A percentile compares a stretch with the other conserved stretches of the same genome.
phyloP scores from a whole-genome alignment of 1,140 invertebrate species.

The Drosophila nikananu region DNA sequence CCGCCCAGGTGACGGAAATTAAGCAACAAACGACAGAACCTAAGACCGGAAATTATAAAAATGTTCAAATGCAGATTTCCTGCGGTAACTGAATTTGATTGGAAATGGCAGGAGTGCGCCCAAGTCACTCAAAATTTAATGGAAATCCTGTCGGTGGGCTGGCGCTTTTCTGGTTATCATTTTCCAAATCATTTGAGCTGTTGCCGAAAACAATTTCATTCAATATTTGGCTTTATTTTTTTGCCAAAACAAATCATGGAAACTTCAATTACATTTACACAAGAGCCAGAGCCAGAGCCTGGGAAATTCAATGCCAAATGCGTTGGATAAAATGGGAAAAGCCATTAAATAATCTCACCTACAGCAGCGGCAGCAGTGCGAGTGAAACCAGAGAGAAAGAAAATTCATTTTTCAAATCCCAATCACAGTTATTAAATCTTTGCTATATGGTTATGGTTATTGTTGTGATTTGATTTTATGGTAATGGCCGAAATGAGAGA shows the following conservation, averaged over 20 bases:
- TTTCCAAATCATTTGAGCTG: conserved; percentile 47
- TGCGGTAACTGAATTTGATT: conserved; percentile 39
- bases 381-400: conserved; percentile 68
- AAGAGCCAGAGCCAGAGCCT: conserved; percentile 12
- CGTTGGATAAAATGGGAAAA: conserved; percentile 47
- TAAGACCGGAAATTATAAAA: conserved; percentile 51
- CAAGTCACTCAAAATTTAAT: conserved; percentile 25
- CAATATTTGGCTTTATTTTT: conserved; percentile 22
- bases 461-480: conserved; percentile 84
- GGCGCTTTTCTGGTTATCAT: conserved; percentile 20
- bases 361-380: conserved; percentile 43
- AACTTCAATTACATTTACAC: conserved; percentile 77
- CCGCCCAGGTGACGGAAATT: conserved; percentile 62
- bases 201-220: conserved; percentile 32
- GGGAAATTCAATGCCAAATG: conserved; percentile 73
- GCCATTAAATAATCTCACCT: conserved; percentile 80
- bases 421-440: conserved; percentile 84
- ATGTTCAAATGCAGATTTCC: conserved; percentile 60
- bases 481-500: conserved; percentile 66
- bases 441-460: conserved; percentile 83
- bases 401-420: conserved; percentile 83
- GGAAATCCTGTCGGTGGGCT: conserved; percentile 11
- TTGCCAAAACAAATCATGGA: conserved; percentile 25
- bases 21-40: conserved; percentile 60
- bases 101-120: conserved; percentile 11